Conservation (phyloP, 2,888 invertebrate genomes). For the Myopa tessellatipennis region DNA sequence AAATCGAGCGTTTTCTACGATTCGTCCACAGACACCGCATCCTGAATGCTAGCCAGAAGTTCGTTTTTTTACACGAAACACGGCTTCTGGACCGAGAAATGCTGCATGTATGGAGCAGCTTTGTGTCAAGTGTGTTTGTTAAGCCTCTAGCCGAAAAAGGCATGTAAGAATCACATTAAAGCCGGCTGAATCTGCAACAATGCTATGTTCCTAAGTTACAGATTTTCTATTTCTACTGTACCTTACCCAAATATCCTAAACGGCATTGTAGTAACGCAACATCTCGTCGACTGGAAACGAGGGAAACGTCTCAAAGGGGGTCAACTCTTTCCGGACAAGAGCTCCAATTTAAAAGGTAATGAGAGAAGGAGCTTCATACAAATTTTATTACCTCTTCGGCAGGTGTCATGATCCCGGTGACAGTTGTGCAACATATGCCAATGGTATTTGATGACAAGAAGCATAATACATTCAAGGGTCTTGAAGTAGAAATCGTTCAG, state of each 20-base stretch:
- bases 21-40: conserved; percentile 80
- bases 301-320: conserved; percentile 69
- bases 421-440: conserved; percentile 60
- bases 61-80: conserved; percentile 77
- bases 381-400: conserved; percentile 31
- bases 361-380: not conserved
- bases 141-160: conserved; percentile 60
- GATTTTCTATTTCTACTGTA: conserved; percentile 80
- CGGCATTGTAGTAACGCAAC: conserved; percentile 71
- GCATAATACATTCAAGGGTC: conserved; percentile 52
- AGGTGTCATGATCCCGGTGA: conserved; percentile 59
- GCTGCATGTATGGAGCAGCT: conserved; percentile 81
- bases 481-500: conserved; percentile 67
- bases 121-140: conserved; percentile 80
- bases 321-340: conserved; percentile 64
- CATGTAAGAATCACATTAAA: conserved; percentile 24
- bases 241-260: conserved; percentile 77
- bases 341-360: conserved; percentile 61
- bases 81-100: conserved; percentile 75
- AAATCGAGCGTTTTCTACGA: conserved; percentile 75
- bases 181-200: too few relatives aligned
- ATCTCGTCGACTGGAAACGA: conserved; percentile 77
- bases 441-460: conserved; percentile 57
- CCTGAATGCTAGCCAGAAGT: conserved; percentile 78
- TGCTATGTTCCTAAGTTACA: conserved; percentile 62